These are phyloP conservation scores for Capromys pilorides DNA, from an alignment of 2,797 vertebrate species.

Conservation along the genomic window DNA sequence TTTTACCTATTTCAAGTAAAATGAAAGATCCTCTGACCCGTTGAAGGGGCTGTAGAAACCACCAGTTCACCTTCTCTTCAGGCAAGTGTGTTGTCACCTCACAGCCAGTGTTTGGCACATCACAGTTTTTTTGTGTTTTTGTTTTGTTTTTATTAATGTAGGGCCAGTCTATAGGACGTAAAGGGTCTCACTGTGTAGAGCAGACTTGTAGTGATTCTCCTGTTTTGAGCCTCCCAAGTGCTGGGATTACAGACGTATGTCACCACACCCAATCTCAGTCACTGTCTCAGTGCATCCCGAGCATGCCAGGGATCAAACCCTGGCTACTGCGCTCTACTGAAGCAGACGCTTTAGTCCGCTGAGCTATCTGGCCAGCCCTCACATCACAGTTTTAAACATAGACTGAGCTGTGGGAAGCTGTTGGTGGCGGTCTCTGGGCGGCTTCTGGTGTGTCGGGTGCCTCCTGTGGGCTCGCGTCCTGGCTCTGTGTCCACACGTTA, in stretches of 20 bases:
- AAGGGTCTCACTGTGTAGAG: no score
- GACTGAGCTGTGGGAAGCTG: neutral
- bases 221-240: no score
- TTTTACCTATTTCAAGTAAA: conserved; percentile 29
- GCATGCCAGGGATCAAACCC: no score
- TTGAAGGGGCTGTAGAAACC: neutral
- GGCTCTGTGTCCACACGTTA: neutral
- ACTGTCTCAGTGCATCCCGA: no score
- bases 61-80: neutral
- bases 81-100: neutral
- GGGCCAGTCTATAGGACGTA: no score
- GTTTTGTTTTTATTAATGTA: no score
- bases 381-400: neutral
- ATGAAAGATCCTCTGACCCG: neutral
- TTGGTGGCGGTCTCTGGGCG: neutral
- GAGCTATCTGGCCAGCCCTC: no score
- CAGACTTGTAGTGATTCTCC: no score
- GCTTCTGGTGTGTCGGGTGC: neutral
- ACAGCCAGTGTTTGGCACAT: conserved; percentile 15
- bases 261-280: no score
- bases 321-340: no score
- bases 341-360: no score
- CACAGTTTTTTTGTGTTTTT: neutral
- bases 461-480: neutral
- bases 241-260: no score